Base-by-base conservation (phyloP, 2,797 vertebrate species). In the Rhodeus uyekii region DNA sequence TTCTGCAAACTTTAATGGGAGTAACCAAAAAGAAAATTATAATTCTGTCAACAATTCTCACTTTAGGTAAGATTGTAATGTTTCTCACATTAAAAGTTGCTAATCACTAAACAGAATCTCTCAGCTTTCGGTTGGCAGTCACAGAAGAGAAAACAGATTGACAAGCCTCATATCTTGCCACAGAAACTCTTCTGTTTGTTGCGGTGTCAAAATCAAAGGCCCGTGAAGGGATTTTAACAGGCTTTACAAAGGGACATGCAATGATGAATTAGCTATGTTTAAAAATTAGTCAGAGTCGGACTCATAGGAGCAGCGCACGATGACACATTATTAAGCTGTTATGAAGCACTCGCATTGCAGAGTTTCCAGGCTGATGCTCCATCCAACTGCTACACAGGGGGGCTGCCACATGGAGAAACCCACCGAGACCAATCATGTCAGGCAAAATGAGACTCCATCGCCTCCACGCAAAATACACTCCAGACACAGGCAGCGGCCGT, bases 251-350 rank as follows among this genome's bases (percentile, higher is more conserved):
- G 81, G 63, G 77, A 84, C 75, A 71, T 22, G 44, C 79, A 50
- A 46, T 87, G 86, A 89, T 89, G 81, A 90, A 90, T 88, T 84
- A 81, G 83, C 53, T 55, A 80, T 58, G 64, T 86, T 88, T 89
- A 87, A 87, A 76, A 83, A 89, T 88, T 85, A 87, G 83, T 87
- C 85, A 79, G 85, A 83, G 55, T 64, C 2, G 61, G 80, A 85
- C 85, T 85, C 87, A n/a, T 74, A 88, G 87, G 85, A 88, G 82
- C 80, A 80, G 69, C 46, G 61, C 74, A 48, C 60, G 72, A 85
- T 88, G 88, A 87, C 86, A 88, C 67, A 83, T 88, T 89, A 89
- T 88, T 88, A 89, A 90, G 89, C 78, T 75, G 80, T 88, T 89
- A 89, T 88, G 83, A 89, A 86, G 78, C 71, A 61, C 38, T 64